Conservation (phyloP, 2,888 invertebrate genomes). For the Aphrophora alni region DNA sequence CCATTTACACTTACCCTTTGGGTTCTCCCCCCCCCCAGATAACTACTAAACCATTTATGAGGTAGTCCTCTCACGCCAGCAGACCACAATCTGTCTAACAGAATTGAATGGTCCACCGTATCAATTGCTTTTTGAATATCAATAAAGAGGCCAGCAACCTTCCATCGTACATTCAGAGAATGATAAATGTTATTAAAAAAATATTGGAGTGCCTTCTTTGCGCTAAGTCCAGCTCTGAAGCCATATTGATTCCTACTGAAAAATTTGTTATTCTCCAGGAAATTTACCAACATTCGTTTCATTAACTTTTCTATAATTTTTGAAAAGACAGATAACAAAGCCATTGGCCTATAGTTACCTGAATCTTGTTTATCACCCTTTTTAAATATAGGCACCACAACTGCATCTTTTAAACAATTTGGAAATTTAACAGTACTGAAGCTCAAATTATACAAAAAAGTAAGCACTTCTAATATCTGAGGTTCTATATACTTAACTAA, state of each 20-base stretch:
- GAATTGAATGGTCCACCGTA: slow-evolving; percentile 8
- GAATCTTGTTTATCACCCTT: slow-evolving; percentile 11
- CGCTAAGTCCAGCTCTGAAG: not conserved
- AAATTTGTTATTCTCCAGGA: not conserved
- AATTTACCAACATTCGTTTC: not conserved
- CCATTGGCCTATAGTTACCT: not conserved
- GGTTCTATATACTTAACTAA: not conserved
- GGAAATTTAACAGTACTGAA: slow-evolving; percentile 16
- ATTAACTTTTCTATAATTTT: not conserved
- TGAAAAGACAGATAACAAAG: slow-evolving; percentile 4
- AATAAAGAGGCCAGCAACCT: not conserved
- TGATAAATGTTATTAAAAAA: not conserved
- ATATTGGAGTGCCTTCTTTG: not conserved
- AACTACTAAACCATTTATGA: not conserved
- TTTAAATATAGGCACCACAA: not conserved
- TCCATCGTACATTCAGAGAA: not conserved
- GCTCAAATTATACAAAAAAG: slow-evolving; percentile 16
- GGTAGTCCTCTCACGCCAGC: not conserved
- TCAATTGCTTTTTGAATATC: slow-evolving; percentile 4
- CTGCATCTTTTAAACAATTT: not conserved
- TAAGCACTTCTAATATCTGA: not conserved
- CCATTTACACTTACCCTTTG: not conserved
- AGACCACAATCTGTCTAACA: not conserved
- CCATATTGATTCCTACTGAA: not conserved
- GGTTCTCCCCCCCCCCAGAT: not conserved